Percentiles rank a stretch among this genome's conserved stretches.
These are phyloP conservation scores for Phenacoccus solenopsis DNA, from an alignment of 1,140 invertebrate genomes.

Conservation along the genomic window DNA sequence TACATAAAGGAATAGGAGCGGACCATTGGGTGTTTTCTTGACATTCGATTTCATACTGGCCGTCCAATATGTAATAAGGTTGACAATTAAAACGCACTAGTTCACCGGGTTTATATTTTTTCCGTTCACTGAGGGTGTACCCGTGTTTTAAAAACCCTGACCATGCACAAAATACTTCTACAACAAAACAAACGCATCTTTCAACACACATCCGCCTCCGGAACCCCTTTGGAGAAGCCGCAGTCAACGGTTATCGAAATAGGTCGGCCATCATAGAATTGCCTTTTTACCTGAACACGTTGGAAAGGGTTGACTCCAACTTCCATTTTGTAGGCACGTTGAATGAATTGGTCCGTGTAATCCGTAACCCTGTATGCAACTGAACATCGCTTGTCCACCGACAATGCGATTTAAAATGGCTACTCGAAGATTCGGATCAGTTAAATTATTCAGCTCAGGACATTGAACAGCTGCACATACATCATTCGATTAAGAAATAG, in stretches of 20 bases:
- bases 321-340: conserved; percentile 58
- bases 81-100: conserved; percentile 74
- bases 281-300: conserved; percentile 49
- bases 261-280: too few relatives aligned
- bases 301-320: conserved; percentile 64
- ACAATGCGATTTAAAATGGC: conserved; percentile 57
- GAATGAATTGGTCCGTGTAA: conserved; percentile 58
- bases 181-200: conserved; percentile 22
- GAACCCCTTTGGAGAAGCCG: neutral
- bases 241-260: too few relatives aligned
- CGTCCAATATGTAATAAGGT: conserved; percentile 76
- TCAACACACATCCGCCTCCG: neutral
- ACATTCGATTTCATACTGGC: conserved; percentile 68
- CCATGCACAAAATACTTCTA: conserved; percentile 62
- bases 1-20: conserved; percentile 65
- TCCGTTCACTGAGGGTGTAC: conserved; percentile 54
- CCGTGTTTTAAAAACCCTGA: conserved; percentile 59
- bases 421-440: conserved; percentile 45
- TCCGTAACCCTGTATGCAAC: conserved; percentile 62
- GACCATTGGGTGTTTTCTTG: conserved; percentile 81
- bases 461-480: conserved; percentile 54
- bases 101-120: conserved; percentile 60
- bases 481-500: too few relatives aligned
- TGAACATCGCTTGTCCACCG: conserved; percentile 62
- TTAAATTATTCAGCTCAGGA: conserved; percentile 45